phyloP scores from a whole-genome alignment of 2,113 vertebrate genomes.

The Patagioenas fasciata region DNA sequence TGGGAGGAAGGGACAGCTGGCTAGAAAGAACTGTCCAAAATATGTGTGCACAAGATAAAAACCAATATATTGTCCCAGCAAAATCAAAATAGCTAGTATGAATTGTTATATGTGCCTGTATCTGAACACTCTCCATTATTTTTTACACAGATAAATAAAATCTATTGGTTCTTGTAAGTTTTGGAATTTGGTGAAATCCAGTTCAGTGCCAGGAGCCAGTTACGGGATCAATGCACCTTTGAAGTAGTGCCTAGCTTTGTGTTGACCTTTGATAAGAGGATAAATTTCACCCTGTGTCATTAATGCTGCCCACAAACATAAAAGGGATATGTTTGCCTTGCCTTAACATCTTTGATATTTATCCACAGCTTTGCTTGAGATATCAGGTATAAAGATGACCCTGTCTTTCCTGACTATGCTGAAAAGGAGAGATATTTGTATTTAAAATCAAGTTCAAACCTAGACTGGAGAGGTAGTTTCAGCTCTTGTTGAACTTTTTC shows the following conservation, averaged over 20 bases:
- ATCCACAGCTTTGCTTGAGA: slow-evolving; percentile 42
- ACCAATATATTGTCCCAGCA: background rate
- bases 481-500: slow-evolving; percentile 9
- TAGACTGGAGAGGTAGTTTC: background rate
- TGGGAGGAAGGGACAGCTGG: background rate
- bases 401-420: slow-evolving; percentile 28
- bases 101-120: background rate
- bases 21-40: background rate
- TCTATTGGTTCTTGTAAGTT: background rate
- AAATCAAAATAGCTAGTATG: background rate
- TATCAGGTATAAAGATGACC: slow-evolving; percentile 60
- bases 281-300: slow-evolving; percentile 60
- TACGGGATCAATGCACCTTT: slow-evolving; percentile 61
- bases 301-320: slow-evolving; percentile 55
- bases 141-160: background rate
- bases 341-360: slow-evolving; percentile 61
- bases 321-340: slow-evolving; percentile 58
- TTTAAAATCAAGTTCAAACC: slow-evolving; percentile 46
- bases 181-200: slow-evolving; percentile 3
- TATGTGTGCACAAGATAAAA: background rate
- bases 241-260: slow-evolving; percentile 55
- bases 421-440: slow-evolving; percentile 38
- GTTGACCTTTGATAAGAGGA: slow-evolving; percentile 62
- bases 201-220: background rate
- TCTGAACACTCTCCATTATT: background rate